Conservation (phyloP, 2,888 invertebrate genomes). For the Imbricaverruca yamaguchii region DNA sequence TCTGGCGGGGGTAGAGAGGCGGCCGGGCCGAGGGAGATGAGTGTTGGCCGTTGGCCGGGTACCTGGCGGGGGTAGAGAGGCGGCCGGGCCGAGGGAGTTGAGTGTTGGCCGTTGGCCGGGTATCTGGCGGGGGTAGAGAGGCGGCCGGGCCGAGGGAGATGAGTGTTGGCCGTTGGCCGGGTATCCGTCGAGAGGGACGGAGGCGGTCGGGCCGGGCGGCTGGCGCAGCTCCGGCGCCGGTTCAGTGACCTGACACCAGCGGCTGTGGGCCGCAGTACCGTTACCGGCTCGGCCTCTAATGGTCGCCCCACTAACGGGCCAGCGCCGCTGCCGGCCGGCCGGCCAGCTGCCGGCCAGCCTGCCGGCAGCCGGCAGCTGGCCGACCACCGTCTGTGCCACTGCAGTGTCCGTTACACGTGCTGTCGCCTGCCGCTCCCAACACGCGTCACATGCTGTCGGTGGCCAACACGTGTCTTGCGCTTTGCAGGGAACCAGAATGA, state of each 20-base stretch:
- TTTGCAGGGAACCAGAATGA: conserved; percentile 2
- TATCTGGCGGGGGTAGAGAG: not conserved
- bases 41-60: no score
- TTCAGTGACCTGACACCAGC: not conserved
- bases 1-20: no score
- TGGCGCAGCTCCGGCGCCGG: not conserved
- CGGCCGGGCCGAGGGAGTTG: no score
- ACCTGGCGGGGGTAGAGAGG: no score
- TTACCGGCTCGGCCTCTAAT: not conserved
- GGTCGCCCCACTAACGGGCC: not conserved
- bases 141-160: not conserved
- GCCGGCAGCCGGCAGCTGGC: no score
- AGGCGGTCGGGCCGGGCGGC: not conserved
- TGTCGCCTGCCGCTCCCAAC: not conserved
- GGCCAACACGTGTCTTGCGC: not conserved
- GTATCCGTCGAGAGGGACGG: no score
- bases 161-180: not conserved
- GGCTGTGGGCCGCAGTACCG: not conserved
- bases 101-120: no score
- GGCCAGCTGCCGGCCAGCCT: no score
- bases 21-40: no score
- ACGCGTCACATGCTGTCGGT: not conserved
- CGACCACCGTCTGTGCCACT: not conserved
- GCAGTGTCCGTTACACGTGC: not conserved
- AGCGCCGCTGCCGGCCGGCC: not conserved